A percentile compares a stretch with the other conserved stretches of the same genome.
phyloP scores from a whole-genome alignment of 2,113 vertebrate species.

The Kryptolebias marmoratus region DNA sequence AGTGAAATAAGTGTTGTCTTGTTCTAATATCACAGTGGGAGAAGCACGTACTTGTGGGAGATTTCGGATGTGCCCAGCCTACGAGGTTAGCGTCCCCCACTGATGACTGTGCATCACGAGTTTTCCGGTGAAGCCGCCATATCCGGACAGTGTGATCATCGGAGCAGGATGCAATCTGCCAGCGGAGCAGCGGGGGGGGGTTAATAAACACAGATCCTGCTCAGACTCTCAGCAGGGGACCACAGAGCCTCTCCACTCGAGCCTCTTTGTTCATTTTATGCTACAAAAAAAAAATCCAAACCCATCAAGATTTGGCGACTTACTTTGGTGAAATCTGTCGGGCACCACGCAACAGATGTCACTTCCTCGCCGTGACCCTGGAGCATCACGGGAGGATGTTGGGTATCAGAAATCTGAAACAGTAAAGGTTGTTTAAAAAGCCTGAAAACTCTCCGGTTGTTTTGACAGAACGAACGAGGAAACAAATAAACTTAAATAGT shows the following conservation, averaged over 20 bases:
- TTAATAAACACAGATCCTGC: conserved; percentile 6
- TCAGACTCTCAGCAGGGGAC: too few species aligned
- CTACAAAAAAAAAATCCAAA: neutral
- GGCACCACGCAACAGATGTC: conserved; percentile 94
- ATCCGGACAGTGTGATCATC: conserved; percentile 95
- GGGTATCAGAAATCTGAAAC: conserved; percentile 87
- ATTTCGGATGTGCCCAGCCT: conserved; percentile 85
- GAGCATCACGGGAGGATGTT: conserved; percentile 84
- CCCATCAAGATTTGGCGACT: neutral
- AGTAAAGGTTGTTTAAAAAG: neutral
- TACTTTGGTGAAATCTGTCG: conserved; percentile 96
- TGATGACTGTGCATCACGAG: conserved; percentile 67
- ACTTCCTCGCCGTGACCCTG: conserved; percentile 94
- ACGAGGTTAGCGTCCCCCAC: conserved; percentile 78
- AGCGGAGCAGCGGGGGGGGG: conserved; percentile 35
- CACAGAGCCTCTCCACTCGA: too few species aligned
- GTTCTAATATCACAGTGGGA: neutral
- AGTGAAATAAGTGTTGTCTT: neutral
- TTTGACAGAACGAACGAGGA: neutral
- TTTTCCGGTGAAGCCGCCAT: conserved; percentile 85
- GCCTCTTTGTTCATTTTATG: neutral
- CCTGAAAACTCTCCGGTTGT: neutral
- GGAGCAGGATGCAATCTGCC: conserved; percentile 94
- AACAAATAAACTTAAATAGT: too few species aligned
- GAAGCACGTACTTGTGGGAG: conserved; percentile 46